phyloP scores from a whole-genome alignment of 1,140 invertebrate genomes.

The Zaprionus africanus region DNA sequence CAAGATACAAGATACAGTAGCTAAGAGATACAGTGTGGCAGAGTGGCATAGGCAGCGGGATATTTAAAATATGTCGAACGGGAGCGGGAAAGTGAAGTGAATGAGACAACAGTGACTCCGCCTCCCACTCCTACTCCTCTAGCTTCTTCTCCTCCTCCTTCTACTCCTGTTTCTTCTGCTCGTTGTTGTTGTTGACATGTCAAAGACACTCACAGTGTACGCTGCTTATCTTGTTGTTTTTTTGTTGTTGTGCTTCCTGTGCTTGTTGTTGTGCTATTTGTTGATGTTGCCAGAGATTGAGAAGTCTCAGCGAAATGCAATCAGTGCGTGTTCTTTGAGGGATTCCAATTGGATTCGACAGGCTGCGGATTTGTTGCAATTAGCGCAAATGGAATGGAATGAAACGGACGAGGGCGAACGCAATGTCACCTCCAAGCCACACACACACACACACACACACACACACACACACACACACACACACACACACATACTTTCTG shows the following conservation, averaged over 20 bases:
- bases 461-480: not conserved
- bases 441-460: slow-evolving; percentile 9
- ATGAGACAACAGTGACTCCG: too few relatives aligned
- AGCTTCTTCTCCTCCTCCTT: not conserved
- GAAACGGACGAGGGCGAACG: not conserved
- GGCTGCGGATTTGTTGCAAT: slow-evolving; percentile 7
- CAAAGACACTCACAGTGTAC: not conserved
- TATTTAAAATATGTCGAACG: not conserved
- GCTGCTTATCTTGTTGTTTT: slow-evolving; percentile 6
- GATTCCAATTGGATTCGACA: slow-evolving; percentile 8
- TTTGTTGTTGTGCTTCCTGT: not conserved
- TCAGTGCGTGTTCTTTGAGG: not conserved
- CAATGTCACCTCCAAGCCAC: slow-evolving; percentile 25
- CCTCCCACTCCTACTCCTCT: not conserved
- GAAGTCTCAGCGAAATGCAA: not conserved
- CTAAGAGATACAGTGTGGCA: slow-evolving; percentile 17
- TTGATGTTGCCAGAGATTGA: not conserved
- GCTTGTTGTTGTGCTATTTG: not conserved
- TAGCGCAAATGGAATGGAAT: slow-evolving; percentile 17
- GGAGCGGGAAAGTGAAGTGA: slow-evolving; percentile 26
- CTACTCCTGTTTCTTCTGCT: not conserved
- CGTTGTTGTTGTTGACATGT: slow-evolving; percentile 10
- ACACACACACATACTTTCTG: not conserved
- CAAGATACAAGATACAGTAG: slow-evolving; percentile 16
- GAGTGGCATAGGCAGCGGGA: not conserved